Conservation (phyloP, 2,888 invertebrate genomes). For the Cheilosia impressa region DNA sequence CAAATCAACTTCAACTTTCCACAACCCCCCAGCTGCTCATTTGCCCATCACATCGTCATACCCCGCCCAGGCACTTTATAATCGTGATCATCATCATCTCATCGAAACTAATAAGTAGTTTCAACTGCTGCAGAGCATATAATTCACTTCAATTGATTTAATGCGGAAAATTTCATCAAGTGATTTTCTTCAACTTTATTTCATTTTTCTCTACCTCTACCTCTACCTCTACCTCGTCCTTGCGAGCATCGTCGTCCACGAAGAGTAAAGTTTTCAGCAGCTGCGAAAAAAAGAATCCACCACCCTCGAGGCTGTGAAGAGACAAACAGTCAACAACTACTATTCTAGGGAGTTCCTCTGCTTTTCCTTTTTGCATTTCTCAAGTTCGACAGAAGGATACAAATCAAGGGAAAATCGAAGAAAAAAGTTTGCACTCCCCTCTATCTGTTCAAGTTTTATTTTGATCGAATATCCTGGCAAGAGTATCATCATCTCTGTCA, state of each 20-base stretch:
- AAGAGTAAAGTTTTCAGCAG: slow-evolving; percentile 23
- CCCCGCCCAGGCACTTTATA: slow-evolving; percentile 19
- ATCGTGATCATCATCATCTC: slow-evolving; percentile 45
- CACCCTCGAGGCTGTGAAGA: neutral
- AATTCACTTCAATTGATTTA: slow-evolving; percentile 74
- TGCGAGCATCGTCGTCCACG: neutral
- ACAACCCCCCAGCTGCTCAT: slow-evolving; percentile 1
- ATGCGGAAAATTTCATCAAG: slow-evolving; percentile 72
- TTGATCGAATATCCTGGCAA: slow-evolving; percentile 62
- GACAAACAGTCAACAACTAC: slow-evolving; percentile 46
- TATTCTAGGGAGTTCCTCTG: neutral
- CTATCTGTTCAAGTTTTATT: slow-evolving; percentile 41
- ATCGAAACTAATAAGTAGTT: slow-evolving; percentile 73
- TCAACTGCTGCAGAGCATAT: slow-evolving; percentile 72
- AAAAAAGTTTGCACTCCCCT: slow-evolving; percentile 17
- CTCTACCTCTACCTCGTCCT: neutral
- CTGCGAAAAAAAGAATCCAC: slow-evolving; percentile 5
- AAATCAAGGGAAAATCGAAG: slow-evolving; percentile 69
- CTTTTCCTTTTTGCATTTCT: slow-evolving; percentile 54
- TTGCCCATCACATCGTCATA: neutral
- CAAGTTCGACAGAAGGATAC: slow-evolving; percentile 70
- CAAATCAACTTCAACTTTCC: slow-evolving; percentile 12
- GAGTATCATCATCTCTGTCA: slow-evolving; percentile 39
- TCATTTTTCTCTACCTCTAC: slow-evolving; percentile 8
- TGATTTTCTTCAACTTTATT: slow-evolving; percentile 57